phyloP scores from a whole-genome alignment of 2,797 vertebrate genomes.

The Peromyscus attwateri region DNA sequence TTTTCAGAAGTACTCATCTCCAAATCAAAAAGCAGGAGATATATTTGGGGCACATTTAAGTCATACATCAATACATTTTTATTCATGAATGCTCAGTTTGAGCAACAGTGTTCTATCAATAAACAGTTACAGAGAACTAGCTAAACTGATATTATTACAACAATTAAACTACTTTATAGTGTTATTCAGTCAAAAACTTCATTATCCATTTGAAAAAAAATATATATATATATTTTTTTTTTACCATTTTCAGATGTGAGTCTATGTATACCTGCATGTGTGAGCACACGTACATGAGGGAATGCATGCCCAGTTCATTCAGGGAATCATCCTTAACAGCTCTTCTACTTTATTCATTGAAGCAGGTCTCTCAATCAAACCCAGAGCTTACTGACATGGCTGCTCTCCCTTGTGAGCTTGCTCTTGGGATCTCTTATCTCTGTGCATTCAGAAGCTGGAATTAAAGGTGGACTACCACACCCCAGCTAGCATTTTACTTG shows the following conservation, averaged over 20 bases:
- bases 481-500: not conserved
- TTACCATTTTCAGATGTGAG: not conserved
- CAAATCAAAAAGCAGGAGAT: not conserved
- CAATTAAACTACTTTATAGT: constrained; percentile 17
- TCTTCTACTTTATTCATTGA: not conserved
- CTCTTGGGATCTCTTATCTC: not conserved
- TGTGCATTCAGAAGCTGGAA: not conserved
- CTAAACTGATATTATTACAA: not conserved
- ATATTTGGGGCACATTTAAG: not conserved
- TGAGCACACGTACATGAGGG: not conserved
- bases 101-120: not conserved
- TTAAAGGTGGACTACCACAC: not conserved
- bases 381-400: not conserved
- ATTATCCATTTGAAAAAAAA: not conserved
- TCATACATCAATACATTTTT: not conserved
- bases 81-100: not conserved
- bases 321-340: not conserved
- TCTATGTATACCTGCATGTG: not conserved
- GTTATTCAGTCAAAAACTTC: constrained; percentile 22
- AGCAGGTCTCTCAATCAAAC: not conserved
- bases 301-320: not conserved
- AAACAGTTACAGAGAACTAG: constrained; percentile 36
- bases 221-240: too few relatives aligned
- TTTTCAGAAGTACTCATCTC: constrained; percentile 47
- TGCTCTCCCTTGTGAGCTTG: not conserved